Percentiles rank a stretch among this genome's conserved stretches.
Evolutionary conservation across 2,113 vertebrate genomes (phyloP).

Genomic region (Xiphophorus couchianus): DNA sequence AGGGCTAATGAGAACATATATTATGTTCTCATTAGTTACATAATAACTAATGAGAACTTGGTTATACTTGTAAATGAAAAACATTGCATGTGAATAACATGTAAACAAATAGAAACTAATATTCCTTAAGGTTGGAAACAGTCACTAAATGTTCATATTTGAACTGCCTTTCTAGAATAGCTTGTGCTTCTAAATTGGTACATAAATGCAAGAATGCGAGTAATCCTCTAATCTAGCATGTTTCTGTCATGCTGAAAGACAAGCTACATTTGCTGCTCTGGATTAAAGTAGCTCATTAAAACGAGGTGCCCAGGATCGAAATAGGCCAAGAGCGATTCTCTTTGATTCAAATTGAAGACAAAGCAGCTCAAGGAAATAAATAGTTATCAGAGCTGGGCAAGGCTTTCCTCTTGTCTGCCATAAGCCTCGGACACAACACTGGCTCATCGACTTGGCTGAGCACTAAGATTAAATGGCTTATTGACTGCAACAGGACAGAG

Average conservation of each 20-base stretch:
- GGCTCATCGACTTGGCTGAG: slow-evolving; percentile 75
- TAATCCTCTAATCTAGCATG: slow-evolving; percentile 79
- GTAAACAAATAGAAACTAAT: not conserved
- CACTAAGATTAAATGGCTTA: slow-evolving; percentile 82
- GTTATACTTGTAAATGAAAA: not conserved
- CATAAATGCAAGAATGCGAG: slow-evolving; percentile 69
- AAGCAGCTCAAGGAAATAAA: slow-evolving; percentile 76
- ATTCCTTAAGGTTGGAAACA: slow-evolving; percentile 6
- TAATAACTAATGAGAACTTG: too few species aligned
- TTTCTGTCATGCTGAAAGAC: slow-evolving; percentile 71
- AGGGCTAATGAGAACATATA: slow-evolving; percentile 3
- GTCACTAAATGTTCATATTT: slow-evolving; percentile 12
- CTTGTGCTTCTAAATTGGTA: slow-evolving; percentile 74
- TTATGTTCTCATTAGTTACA: too few species aligned
- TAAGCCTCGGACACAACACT: slow-evolving; percentile 71
- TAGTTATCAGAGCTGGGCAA: slow-evolving; percentile 79
- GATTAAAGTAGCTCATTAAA: slow-evolving; percentile 83
- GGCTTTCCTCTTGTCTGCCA: slow-evolving; percentile 60
- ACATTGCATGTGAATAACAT: not conserved
- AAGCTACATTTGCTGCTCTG: slow-evolving; percentile 53
- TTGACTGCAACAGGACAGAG: slow-evolving; percentile 75
- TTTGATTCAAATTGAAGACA: slow-evolving; percentile 76
- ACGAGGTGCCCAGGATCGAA: slow-evolving; percentile 78
- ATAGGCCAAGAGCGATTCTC: slow-evolving; percentile 74
- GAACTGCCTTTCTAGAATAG: slow-evolving; percentile 53